Conservation (phyloP, 2,888 invertebrate species). For the Drosophila neonasuta region DNA sequence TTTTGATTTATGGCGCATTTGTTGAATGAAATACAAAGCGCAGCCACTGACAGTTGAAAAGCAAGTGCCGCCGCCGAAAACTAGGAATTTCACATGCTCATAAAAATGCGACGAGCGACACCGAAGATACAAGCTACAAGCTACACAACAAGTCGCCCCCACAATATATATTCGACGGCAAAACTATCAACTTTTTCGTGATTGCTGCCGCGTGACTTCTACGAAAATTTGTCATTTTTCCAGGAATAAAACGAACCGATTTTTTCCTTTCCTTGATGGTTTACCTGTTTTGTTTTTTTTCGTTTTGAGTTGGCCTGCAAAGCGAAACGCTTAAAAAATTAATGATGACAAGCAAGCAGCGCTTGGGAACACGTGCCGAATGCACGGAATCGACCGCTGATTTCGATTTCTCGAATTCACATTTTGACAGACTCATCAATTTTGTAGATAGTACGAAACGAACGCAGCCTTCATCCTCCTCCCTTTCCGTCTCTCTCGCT, state of each 20-base stretch:
- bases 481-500: neutral
- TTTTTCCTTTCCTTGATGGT: constrained; percentile 19
- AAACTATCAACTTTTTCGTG: constrained; percentile 9
- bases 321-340: constrained; percentile 70
- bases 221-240: constrained; percentile 73
- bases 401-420: constrained; percentile 71
- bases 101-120: constrained; percentile 52
- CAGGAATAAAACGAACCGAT: constrained; percentile 51
- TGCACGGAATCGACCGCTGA: constrained; percentile 25
- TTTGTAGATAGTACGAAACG: constrained; percentile 66
- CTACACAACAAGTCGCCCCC: constrained; percentile 13
- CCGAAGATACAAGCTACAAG: constrained; percentile 19
- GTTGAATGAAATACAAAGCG: constrained; percentile 68
- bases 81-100: constrained; percentile 78
- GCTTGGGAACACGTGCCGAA: constrained; percentile 66
- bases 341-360: constrained; percentile 66
- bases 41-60: constrained; percentile 61
- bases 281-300: constrained; percentile 21
- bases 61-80: constrained; percentile 68
- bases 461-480: constrained; percentile 33
- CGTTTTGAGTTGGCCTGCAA: constrained; percentile 41
- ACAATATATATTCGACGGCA: neutral
- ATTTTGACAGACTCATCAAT: constrained; percentile 78
- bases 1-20: constrained; percentile 73
- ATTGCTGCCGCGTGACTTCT: constrained; percentile 62